These are phyloP conservation scores for Myotis myotis DNA, from an alignment of 2,797 vertebrate species.

Conservation along the genomic window DNA sequence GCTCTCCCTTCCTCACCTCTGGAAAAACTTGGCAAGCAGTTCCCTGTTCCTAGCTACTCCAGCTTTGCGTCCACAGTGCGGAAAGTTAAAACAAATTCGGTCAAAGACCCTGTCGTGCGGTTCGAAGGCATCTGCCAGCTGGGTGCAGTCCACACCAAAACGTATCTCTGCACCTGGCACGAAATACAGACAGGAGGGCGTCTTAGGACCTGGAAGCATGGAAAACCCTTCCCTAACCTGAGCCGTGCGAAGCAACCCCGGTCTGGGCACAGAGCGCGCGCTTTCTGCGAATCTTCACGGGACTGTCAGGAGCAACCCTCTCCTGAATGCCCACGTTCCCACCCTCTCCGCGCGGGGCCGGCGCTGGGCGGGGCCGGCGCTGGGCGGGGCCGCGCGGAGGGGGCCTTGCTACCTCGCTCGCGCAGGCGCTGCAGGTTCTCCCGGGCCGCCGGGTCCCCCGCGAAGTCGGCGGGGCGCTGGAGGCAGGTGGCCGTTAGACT, in stretches of 20 bases:
- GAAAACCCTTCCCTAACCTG: not conserved
- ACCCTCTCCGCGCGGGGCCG: no score
- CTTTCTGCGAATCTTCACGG: fast-evolving
- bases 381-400: not conserved
- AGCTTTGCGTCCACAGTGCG: conserved; percentile 96
- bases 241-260: not conserved
- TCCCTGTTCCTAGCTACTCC: conserved; percentile 95
- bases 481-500: conserved; percentile 90
- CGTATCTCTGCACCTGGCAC: conserved; percentile 88
- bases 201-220: not conserved
- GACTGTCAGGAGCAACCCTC: fast-evolving
- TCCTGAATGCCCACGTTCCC: fast-evolving
- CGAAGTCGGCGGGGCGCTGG: conserved; percentile 83
- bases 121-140: conserved; percentile 83
- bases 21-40: conserved; percentile 92
- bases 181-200: not conserved
- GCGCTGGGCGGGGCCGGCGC: not conserved
- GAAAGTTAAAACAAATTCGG: conserved; percentile 95
- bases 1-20: conserved; percentile 84
- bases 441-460: conserved; percentile 79
- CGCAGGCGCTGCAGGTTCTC: conserved; percentile 86
- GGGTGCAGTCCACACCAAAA: conserved; percentile 93
- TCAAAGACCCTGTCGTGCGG: conserved; percentile 84
- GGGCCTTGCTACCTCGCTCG: conserved; percentile 84
- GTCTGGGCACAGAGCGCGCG: fast-evolving